These are phyloP conservation scores for Zhengitettix transpicula DNA, from an alignment of 2,888 invertebrate species.

Conservation along the genomic window DNA sequence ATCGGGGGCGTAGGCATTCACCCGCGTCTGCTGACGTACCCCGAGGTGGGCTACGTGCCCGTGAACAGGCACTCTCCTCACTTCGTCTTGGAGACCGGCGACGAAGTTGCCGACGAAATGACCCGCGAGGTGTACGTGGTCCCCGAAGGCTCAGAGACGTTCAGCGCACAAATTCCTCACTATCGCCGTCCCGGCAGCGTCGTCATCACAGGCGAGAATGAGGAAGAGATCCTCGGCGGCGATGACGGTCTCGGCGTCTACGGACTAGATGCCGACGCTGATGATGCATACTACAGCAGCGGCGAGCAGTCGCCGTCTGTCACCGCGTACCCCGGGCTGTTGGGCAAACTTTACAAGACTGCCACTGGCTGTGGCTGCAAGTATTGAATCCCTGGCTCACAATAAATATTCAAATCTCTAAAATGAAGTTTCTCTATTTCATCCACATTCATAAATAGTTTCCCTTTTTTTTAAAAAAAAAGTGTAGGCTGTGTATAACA, in stretches of 20 bases:
- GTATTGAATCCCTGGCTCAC: not conserved
- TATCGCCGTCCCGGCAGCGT: not conserved
- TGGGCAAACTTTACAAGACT: not conserved
- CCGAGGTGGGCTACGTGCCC: conserved; percentile 3
- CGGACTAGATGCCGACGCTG: not conserved
- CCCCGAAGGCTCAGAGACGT: not conserved
- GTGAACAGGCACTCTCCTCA: not conserved
- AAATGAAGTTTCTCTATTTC: no score
- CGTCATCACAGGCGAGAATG: not conserved
- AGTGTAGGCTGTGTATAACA: no score
- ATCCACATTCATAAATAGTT: no score
- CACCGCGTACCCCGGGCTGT: not conserved
- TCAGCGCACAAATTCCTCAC: not conserved
- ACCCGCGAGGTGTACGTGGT: not conserved
- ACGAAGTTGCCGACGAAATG: not conserved
- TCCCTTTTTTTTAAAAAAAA: no score
- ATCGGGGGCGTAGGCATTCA: not conserved
- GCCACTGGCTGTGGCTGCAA: not conserved
- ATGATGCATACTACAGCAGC: no score
- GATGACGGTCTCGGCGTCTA: not conserved
- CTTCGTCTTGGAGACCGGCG: not conserved
- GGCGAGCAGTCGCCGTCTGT: not conserved
- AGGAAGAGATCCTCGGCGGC: not conserved
- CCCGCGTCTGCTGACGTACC: not conserved
- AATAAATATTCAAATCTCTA: no score